Evolutionary conservation across 2,797 vertebrate species (phyloP), one percentile per base, ranked within the genome.

Genomic region (Pogonophryne albipinna): DNA sequence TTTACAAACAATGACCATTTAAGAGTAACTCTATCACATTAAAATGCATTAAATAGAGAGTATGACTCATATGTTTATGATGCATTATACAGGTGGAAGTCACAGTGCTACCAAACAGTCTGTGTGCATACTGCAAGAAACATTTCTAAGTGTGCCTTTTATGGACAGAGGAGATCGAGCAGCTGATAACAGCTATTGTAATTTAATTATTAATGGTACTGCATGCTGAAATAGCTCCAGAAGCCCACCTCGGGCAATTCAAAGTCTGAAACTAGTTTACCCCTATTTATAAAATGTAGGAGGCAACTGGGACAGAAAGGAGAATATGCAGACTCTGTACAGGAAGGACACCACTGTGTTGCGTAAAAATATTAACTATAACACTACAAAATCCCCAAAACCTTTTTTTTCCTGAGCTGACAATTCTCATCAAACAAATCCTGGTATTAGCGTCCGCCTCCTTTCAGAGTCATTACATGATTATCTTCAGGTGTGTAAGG

Each of bases 401-500:
- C 4, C 15, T 16, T 11, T 50, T 46, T 1, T 23, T 1, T 16
- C 46, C 44, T 44, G 0, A 1, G 53, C 52, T 44, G 15, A 51
- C 45, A 14, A 15, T 5, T 27, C 9, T 42, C 12, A 10, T 6
- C 47, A 10, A 38, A 56, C 27, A n/a, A 51, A 10, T 13, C 31
- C 10, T 51, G 1, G 17, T n/a, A 2, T 12, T 34, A 23, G n/a
- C 3, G 42, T 44, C 2, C 4, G 3, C 47, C 17, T n/a, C 15
- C 20, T 47, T 42, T 70, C 2, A 46, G 12, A 53, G 23, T 59
- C 31, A 67, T 63, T 38, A 53, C 17, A 8, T 34, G 4, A 73
- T 79, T 71, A 47, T 74, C n/a, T 17, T 45, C 47, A 73, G 47
- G 23, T 8, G 71, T 65, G 44, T 63, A 12, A 27, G 38, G 44